Percentiles rank a stretch among this genome's conserved stretches.
Evolutionary conservation across 1,140 invertebrate species (phyloP).

Genomic region (Eupeodes corollae): DNA sequence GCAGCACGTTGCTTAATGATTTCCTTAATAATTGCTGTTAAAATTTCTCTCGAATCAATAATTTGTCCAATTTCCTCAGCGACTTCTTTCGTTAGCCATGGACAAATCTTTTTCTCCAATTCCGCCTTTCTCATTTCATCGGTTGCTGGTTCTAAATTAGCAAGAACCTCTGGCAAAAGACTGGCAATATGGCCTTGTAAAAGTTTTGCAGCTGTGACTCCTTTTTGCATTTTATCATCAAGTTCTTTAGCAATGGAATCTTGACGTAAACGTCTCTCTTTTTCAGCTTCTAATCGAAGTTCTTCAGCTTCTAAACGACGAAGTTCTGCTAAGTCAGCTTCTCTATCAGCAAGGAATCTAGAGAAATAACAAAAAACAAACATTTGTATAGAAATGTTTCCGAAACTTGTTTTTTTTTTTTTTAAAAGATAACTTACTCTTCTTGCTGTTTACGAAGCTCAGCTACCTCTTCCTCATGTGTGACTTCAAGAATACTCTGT

Average conservation of each 20-base stretch:
- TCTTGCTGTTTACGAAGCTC: conserved; percentile 65
- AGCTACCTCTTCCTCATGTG: conserved; percentile 66
- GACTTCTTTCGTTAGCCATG: conserved; percentile 78
- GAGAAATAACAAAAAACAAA: neutral
- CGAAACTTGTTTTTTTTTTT: too few relatives aligned
- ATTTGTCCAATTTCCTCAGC: conserved; percentile 64
- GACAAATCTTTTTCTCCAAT: conserved; percentile 69
- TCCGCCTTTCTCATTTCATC: conserved; percentile 40
- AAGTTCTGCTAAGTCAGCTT: conserved; percentile 65
- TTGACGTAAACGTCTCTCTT: conserved; percentile 37
- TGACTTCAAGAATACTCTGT: conserved; percentile 71
- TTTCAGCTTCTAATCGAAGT: conserved; percentile 48
- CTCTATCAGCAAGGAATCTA: conserved; percentile 60
- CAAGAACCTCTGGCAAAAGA: conserved; percentile 70
- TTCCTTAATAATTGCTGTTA: conserved; percentile 66
- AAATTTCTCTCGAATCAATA: conserved; percentile 62
- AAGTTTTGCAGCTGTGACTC: conserved; percentile 67
- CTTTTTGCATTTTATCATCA: conserved; percentile 45
- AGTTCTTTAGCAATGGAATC: conserved; percentile 30
- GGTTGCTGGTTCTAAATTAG: conserved; percentile 46
- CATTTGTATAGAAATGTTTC: neutral
- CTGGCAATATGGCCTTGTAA: conserved; percentile 74
- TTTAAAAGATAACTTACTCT: conserved; percentile 22
- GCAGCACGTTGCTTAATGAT: conserved; percentile 59
- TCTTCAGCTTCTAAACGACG: conserved; percentile 64